phyloP scores from a whole-genome alignment of 2,888 invertebrate genomes.

The Ecdyonurus torrentis region DNA sequence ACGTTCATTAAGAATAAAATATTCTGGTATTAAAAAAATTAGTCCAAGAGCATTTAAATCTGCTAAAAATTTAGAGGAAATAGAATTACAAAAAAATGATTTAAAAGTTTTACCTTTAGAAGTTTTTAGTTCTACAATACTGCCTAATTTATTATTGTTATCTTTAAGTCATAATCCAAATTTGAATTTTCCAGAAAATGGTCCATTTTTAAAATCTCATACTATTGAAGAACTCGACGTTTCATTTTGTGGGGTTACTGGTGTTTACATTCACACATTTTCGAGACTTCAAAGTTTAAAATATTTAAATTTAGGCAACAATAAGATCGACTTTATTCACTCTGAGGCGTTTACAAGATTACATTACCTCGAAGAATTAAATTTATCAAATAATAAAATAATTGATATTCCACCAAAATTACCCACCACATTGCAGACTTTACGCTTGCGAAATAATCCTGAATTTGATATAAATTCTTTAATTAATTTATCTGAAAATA shows the following conservation, averaged over 20 bases:
- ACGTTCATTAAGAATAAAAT: neutral
- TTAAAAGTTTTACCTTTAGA: neutral
- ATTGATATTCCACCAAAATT: neutral
- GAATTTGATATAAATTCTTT: neutral
- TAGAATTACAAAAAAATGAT: neutral
- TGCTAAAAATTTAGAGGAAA: neutral
- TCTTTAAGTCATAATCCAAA: neutral
- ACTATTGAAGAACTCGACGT: neutral
- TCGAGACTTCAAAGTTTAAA: neutral
- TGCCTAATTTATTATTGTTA: neutral
- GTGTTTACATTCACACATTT: neutral
- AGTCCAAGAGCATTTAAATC: neutral
- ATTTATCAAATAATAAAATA: neutral
- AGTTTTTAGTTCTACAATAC: neutral
- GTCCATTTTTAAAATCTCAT: neutral
- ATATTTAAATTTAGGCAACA: neutral
- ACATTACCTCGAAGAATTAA: neutral
- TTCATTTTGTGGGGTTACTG: neutral
- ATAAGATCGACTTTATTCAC: neutral
- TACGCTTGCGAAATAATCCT: neutral
- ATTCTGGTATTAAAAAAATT: neutral
- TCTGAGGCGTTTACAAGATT: neutral
- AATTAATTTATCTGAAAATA: neutral
- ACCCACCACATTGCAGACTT: neutral
- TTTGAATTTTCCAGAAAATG: neutral